Conservation (phyloP, 2,113 vertebrate species). For the Australoheros scitulus region DNA sequence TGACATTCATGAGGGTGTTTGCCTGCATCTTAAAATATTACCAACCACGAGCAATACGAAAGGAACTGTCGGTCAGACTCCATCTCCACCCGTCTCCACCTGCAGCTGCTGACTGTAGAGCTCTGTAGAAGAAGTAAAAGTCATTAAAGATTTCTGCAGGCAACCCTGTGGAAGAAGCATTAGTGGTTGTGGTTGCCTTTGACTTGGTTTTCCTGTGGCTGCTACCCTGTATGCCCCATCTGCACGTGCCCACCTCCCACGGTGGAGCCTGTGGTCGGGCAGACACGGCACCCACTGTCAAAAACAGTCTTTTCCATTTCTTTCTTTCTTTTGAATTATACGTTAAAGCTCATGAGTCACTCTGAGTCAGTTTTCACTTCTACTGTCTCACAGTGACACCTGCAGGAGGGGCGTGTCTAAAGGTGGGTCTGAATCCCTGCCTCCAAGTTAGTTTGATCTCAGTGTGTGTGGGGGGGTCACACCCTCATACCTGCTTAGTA, state of each 20-base stretch:
- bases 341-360: rapidly evolving
- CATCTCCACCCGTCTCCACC: too few species aligned
- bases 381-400: neutral
- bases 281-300: neutral
- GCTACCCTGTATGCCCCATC: neutral
- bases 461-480: neutral
- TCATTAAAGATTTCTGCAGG: neutral
- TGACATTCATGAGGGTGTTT: neutral
- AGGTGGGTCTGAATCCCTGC: rapidly evolving
- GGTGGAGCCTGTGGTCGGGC: neutral
- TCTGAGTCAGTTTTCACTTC: neutral
- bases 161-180: neutral
- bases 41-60: too few species aligned
- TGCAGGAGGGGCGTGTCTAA: neutral
- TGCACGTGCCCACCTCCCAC: neutral
- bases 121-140: neutral
- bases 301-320: neutral
- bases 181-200: neutral
- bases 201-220: neutral
- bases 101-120: too few species aligned
- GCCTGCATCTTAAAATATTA: neutral
- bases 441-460: neutral
- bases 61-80: too few species aligned
- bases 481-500: neutral
- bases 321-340: neutral